Evolutionary conservation across 2,888 invertebrate genomes (phyloP).

Genomic region (Monopis laevigella): DNA sequence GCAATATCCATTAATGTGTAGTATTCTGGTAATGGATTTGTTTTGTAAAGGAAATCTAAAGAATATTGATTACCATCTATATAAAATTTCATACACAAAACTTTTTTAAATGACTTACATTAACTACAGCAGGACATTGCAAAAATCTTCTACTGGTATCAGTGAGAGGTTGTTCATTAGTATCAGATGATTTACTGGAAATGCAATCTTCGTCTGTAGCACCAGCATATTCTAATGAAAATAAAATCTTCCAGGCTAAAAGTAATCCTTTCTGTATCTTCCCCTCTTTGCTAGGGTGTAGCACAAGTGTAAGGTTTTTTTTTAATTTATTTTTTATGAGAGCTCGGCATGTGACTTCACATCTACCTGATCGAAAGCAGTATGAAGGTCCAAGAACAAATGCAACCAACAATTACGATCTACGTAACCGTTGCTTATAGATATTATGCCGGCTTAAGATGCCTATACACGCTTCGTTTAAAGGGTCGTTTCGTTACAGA

Average conservation of each 20-base stretch:
- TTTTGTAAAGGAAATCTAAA: constrained; percentile 87
- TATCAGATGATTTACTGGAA: constrained; percentile 60
- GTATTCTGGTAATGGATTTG: constrained; percentile 85
- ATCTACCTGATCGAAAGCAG: no score
- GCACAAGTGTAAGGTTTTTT: constrained; percentile 73
- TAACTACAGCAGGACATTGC: constrained; percentile 91
- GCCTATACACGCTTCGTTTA: no score
- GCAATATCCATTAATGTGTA: constrained; percentile 95
- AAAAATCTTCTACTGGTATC: constrained; percentile 75
- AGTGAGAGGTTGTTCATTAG: constrained; percentile 44
- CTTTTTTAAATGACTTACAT: constrained; percentile 88
- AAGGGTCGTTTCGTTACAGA: no score
- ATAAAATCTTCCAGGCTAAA: constrained; percentile 89
- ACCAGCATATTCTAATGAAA: constrained; percentile 84
- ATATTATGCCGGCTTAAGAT: no score
- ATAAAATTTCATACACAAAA: constrained; percentile 88
- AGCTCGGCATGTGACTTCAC: no score
- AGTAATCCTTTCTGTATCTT: constrained; percentile 84
- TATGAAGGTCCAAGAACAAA: no score
- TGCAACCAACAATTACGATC: no score
- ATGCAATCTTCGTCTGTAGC: constrained; percentile 57
- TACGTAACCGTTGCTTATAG: no score
- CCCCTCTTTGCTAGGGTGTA: constrained; percentile 84
- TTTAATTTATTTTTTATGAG: no score
- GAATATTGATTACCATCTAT: constrained; percentile 73